These are phyloP conservation scores for Oreochromis grahami DNA, from an alignment of 2,797 vertebrate genomes.

Conservation along the genomic window DNA sequence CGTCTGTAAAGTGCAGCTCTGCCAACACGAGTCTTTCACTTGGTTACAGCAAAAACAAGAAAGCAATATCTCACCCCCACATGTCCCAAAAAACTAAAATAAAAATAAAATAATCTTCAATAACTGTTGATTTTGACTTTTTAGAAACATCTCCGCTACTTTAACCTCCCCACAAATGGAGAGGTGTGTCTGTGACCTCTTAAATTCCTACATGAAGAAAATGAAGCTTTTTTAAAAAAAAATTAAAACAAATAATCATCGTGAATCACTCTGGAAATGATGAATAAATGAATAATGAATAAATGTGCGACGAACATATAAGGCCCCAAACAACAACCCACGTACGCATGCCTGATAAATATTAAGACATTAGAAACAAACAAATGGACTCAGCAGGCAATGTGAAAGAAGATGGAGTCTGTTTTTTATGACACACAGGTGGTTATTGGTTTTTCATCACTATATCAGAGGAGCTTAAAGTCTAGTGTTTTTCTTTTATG, in stretches of 20 bases:
- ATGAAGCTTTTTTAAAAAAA: background rate
- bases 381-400: background rate
- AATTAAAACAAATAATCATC: background rate
- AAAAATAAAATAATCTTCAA: background rate
- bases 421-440: background rate
- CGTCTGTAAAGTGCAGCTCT: constrained; percentile 53
- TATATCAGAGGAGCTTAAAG: background rate
- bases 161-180: background rate
- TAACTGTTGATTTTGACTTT: constrained; percentile 1
- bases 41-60: background rate
- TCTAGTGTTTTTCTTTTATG: background rate
- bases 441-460: background rate
- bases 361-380: background rate
- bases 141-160: background rate
- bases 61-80: background rate
- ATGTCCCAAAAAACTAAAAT: background rate
- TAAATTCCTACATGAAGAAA: background rate
- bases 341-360: background rate
- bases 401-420: background rate
- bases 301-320: background rate
- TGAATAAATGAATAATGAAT: background rate
- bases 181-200: background rate
- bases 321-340: background rate
- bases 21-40: constrained; percentile 3
- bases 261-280: background rate